Evolutionary conservation across 2,888 invertebrate species (phyloP).

Genomic region (Crossocerus cetratus): DNA sequence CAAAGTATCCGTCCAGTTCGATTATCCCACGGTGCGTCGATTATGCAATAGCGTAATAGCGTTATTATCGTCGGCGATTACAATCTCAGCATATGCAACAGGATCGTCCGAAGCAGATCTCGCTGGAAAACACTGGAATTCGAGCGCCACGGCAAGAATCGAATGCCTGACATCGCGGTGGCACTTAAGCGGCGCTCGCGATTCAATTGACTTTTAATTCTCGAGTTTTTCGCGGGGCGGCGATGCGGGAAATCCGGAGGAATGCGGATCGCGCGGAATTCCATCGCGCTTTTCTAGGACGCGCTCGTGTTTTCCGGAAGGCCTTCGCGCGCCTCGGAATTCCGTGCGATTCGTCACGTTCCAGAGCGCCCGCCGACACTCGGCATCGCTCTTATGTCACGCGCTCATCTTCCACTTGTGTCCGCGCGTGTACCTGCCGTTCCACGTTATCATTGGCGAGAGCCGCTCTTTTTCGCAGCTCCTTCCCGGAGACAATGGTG

Average conservation of each 20-base stretch:
- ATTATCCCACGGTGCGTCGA: not conserved
- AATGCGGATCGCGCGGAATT: conserved; percentile 39
- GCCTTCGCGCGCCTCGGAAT: conserved; percentile 34
- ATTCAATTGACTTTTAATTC: not conserved
- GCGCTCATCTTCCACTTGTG: conserved; percentile 1
- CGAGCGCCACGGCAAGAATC: too few species aligned
- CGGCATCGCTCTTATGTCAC: conserved; percentile 17
- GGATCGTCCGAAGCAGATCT: too few species aligned
- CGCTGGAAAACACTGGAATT: too few species aligned
- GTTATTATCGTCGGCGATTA: too few species aligned
- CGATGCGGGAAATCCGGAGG: conserved; percentile 15
- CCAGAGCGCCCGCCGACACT: not conserved
- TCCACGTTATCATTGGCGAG: too few species aligned
- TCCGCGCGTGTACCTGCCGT: not conserved
- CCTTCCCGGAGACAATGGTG: too few species aligned
- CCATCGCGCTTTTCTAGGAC: conserved; percentile 39
- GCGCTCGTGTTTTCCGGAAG: conserved; percentile 38
- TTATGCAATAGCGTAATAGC: too few species aligned
- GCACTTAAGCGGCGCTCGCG: too few species aligned
- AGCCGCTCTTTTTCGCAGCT: too few species aligned
- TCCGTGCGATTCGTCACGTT: conserved; percentile 44
- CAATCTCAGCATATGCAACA: too few species aligned
- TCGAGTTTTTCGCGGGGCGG: conserved; percentile 15
- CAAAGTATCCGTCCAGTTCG: not conserved
- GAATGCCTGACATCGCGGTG: too few species aligned